Conservation (phyloP, 2,113 vertebrate genomes). For the mouse (Mus musculus) region GRCm39 chr11:8464001-8464500, state of each 20-base stretch:
- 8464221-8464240: neutral
- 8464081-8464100: slow-evolving; percentile 33
- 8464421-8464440: neutral
- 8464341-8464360: accelerated
- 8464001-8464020: slow-evolving; percentile 32
- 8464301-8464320: neutral
- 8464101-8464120: slow-evolving; percentile 47
- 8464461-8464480: neutral
- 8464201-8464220: neutral
- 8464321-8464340: neutral
- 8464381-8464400: neutral
- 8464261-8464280: neutral
- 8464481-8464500: neutral
- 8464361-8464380: accelerated
- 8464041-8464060: slow-evolving; percentile 55
- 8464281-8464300: neutral
- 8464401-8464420: neutral
- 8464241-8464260: neutral
- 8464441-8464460: neutral
- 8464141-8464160: neutral
- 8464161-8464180: neutral
- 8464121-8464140: slow-evolving; percentile 44
- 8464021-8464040: slow-evolving; percentile 26
- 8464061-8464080: slow-evolving; percentile 43
- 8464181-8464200: neutral